phyloP scores from a whole-genome alignment of 92 coral and sea anemone genomes.

The Paragorgia papillata region DNA sequence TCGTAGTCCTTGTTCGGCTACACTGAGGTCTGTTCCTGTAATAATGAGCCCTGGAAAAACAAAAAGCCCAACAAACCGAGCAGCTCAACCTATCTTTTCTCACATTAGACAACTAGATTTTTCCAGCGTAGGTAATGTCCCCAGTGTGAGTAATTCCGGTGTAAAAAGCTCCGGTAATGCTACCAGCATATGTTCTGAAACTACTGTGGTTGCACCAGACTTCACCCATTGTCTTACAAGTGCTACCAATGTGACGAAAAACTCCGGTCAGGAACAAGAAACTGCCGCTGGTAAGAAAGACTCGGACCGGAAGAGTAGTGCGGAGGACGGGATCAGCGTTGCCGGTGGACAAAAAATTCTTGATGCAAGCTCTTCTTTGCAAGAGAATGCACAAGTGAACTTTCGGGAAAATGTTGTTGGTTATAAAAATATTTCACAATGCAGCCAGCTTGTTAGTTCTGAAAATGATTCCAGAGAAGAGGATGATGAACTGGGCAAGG shows the following conservation, averaged over 20 bases:
- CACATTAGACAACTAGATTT: constrained; percentile 53
- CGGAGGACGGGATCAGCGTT: too few species aligned
- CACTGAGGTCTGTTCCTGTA: neutral
- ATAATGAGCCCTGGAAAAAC: constrained; percentile 18
- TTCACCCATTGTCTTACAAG: too few species aligned
- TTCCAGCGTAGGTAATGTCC: neutral
- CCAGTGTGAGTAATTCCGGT: neutral
- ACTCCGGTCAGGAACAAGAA: too few species aligned
- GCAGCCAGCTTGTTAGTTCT: neutral
- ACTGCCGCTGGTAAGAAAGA: too few species aligned
- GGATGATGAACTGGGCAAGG: constrained; percentile 1
- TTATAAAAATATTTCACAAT: neutral
- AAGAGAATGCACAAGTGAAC: neutral
- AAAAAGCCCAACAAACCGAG: neutral
- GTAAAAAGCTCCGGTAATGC: neutral
- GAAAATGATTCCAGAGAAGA: neutral
- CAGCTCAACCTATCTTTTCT: constrained; percentile 42
- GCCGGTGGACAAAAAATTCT: too few species aligned
- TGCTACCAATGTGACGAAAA: too few species aligned
- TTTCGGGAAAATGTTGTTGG: neutral
- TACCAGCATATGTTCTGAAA: neutral
- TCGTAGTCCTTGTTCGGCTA: constrained; percentile 1
- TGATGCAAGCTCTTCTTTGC: neutral
- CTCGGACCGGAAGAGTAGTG: too few species aligned
- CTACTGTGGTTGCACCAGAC: too few species aligned